These are phyloP conservation scores for Mylabris phalerata DNA, from an alignment of 1,140 invertebrate genomes.

Conservation along the genomic window DNA sequence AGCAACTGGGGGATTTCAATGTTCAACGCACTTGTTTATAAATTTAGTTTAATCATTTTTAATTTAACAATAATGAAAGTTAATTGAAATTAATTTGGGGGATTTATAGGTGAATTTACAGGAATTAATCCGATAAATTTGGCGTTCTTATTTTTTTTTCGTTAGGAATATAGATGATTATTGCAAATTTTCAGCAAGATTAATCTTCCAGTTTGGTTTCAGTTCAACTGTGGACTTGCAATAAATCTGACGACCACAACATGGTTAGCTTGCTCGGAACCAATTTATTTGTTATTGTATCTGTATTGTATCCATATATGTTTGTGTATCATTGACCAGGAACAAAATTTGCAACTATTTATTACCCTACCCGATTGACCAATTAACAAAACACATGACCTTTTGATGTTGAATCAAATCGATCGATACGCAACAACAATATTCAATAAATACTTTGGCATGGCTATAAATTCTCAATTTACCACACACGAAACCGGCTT, in stretches of 20 bases:
- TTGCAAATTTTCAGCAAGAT: slow-evolving; percentile 16
- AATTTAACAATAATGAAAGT: no score
- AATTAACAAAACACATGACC: slow-evolving; percentile 3
- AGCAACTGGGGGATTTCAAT: no score
- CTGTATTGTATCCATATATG: slow-evolving; percentile 10
- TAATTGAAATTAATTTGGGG: no score
- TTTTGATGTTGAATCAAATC: no score
- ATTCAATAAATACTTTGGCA: no score
- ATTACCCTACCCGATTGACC: slow-evolving; percentile 10
- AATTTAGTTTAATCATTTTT: no score
- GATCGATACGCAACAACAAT: no score
- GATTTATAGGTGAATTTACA: no score
- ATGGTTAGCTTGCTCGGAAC: slow-evolving; percentile 17
- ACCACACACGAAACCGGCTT: no score
- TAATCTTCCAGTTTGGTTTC: slow-evolving; percentile 15
- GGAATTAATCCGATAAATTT: no score
- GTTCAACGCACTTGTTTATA: no score
- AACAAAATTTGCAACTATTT: slow-evolving; percentile 15
- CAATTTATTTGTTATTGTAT: slow-evolving; percentile 15
- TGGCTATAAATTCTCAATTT: no score
- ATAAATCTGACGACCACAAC: slow-evolving; percentile 19
- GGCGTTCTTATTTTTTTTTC: not conserved
- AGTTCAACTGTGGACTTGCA: slow-evolving; percentile 16
- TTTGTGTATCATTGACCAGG: slow-evolving; percentile 11
- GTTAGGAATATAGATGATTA: slow-evolving; percentile 11